Base-by-base conservation (phyloP, 37 sponge, comb jelly and placozoan genomes). In the Beroe ovata region DNA sequence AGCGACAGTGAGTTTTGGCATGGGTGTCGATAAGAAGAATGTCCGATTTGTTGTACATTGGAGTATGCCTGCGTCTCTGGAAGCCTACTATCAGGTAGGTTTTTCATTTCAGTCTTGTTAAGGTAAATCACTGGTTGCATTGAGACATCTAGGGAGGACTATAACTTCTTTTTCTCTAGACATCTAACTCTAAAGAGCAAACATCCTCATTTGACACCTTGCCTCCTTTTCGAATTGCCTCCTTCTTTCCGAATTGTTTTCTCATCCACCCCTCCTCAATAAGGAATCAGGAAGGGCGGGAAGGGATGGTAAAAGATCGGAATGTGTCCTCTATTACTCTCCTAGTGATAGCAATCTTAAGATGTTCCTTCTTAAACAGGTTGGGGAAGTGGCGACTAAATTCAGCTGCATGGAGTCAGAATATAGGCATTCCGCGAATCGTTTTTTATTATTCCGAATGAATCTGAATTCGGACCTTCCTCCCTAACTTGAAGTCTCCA, bases 21-120 rank as follows among this genome's bases (percentile, higher is more conserved):
- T 96, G 97, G 97, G 97, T 28, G 94, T 96, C 30, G 97, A 96
- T 93, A 96, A 96, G 72, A 91, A 92, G 25, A 89, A 95, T 90
- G 97, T 96, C 20, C 93, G 97, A 89, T 96, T 96, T 96, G 97
- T 96, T 18, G 97, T 90, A 32, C 97, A 96, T 88, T 96, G 97
- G 97, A 94, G 94, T 19, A 66, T 96, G 62, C 95, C 97, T 14
- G 95, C 94, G 64, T 95, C 95, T 38, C 92, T 96, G 89, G 97
- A 96, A 90, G 90, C 92, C 11, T 96, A 96, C 89, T 96, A 96
- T 69, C 95, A 96, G 90, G 97, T 69, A 20, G 20, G n/a, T n/a
- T n/a, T n/a, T n/a, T n/a, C n/a, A n/a, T n/a, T n/a, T n/a, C n/a
- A n/a, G n/a, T n/a, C n/a, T n/a, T n/a, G n/a, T n/a, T n/a, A n/a